Evolutionary conservation across 1,140 invertebrate species (phyloP), one percentile per base, ranked within the genome.

Genomic region (Agraylea sexmaculata): DNA sequence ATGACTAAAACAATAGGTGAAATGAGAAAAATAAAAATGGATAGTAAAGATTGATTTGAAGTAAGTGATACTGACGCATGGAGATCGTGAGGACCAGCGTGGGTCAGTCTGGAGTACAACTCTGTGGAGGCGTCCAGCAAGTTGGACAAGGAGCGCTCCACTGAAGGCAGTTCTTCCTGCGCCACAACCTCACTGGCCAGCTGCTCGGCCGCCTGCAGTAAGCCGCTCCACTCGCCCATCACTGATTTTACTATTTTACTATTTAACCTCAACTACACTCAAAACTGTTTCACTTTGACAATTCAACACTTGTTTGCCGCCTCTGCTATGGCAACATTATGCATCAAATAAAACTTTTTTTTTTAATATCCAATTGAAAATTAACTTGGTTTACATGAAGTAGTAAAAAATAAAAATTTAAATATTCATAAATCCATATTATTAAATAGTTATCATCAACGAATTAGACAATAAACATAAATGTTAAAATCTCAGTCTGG

Each of bases 81-180:
- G 46, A 89, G 83, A 65, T 93, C 88, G 50, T 87, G 85, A 18
- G 81, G 75, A 22, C 81, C 79, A 37, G 80, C 78, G 57, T 85
- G 83, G 12, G 84, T 83, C 15, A 89, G 80, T 56, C 83, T 73
- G 1, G 83, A 77, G 70, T 88, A 88, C 6, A 96, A 60, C 59
- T 92, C 84, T 52, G 90, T 81, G 0, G 90, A 90, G 21, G 87
- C 88, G 62, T 95, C 87, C 20, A 90, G 66, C 20, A 95, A 85
- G 69, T 96, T 91, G 25, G 80, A 75, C 17, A 95, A 64, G 53
- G 90, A 93, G 47, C 91, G 71, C 52, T 94, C 86, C 6, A 95
- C 85, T 60, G 88, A 76, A 4, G 84, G 84, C 34, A 87, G 57
- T 49, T 88, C 85, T 34, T 77, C 74, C 51, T 75, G 79, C 15